Percentiles rank a stretch among this genome's conserved stretches.
These are phyloP conservation scores for Collichthys lucidus DNA, from an alignment of 2,113 vertebrate genomes.

Conservation along the genomic window DNA sequence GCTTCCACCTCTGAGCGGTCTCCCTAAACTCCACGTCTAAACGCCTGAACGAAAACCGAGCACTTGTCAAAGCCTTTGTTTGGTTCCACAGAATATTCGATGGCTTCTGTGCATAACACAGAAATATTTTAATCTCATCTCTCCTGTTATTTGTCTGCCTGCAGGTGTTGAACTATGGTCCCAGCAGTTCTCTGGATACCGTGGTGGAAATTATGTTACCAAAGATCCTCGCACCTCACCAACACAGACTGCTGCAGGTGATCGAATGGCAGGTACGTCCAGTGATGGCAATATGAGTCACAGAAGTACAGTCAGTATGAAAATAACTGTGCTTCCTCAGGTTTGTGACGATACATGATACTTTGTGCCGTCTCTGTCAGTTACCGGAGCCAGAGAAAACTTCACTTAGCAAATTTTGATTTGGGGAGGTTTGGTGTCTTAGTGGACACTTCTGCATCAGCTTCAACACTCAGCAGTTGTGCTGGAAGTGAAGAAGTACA, in stretches of 20 bases:
- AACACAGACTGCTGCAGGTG: conserved; percentile 86
- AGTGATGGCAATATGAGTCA: background rate
- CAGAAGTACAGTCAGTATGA: background rate
- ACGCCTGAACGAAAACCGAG: background rate
- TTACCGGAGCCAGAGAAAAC: background rate
- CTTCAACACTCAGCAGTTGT: background rate
- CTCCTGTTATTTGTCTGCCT: conserved; percentile 16
- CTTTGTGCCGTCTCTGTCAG: background rate
- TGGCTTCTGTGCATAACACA: background rate
- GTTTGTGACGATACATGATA: background rate
- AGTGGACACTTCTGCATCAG: background rate
- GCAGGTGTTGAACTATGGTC: conserved; percentile 92
- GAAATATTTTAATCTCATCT: background rate
- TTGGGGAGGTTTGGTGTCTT: no score
- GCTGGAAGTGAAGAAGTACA: no score
- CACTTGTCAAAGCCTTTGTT: background rate
- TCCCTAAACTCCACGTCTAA: background rate
- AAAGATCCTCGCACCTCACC: conserved; percentile 85
- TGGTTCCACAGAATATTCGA: background rate
- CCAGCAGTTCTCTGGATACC: conserved; percentile 87
- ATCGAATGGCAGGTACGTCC: conserved; percentile 88
- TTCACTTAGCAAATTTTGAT: background rate
- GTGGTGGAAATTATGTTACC: conserved; percentile 88
- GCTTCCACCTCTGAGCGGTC: background rate
- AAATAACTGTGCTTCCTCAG: background rate